phyloP scores from a whole-genome alignment of 92 coral and sea anemone genomes.

The Blastomussa wellsi region DNA sequence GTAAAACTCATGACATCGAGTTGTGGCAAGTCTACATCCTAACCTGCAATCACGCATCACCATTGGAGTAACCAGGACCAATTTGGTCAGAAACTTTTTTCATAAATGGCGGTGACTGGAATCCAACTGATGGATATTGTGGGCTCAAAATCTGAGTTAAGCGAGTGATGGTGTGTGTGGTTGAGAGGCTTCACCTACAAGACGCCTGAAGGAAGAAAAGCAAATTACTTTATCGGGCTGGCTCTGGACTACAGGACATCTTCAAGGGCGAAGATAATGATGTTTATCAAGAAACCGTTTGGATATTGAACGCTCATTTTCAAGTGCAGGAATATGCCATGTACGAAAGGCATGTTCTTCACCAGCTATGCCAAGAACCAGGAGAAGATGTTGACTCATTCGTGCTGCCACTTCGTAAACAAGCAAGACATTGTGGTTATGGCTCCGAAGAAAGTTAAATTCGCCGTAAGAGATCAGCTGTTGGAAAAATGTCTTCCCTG shows the following conservation, averaged over 20 bases:
- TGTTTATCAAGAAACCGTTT: conserved; percentile 11
- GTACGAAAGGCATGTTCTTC: conserved; percentile 28
- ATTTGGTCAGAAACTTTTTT: no score
- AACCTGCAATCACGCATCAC: no score
- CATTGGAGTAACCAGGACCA: no score
- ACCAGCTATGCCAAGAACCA: conserved; percentile 35
- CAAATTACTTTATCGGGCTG: not conserved
- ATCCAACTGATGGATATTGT: conserved; percentile 23
- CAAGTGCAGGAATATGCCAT: conserved; percentile 26
- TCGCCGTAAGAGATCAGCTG: conserved; percentile 41
- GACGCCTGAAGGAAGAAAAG: not conserved
- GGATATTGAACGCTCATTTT: conserved; percentile 13
- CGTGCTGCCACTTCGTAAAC: conserved; percentile 25
- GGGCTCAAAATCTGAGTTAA: conserved; percentile 17
- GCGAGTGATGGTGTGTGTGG: conserved; percentile 40
- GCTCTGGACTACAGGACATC: conserved; percentile 36
- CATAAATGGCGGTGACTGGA: not conserved
- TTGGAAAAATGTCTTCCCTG: conserved; percentile 34
- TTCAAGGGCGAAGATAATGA: conserved; percentile 28
- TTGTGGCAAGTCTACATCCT: no score
- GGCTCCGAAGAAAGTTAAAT: conserved; percentile 25
- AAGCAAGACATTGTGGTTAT: conserved; percentile 39
- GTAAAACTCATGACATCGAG: no score
- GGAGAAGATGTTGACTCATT: conserved; percentile 35
- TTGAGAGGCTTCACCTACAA: conserved; percentile 23